Evolutionary conservation across 2,797 vertebrate genomes (phyloP), one percentile per base, ranked within the genome.

Genomic region (Botia almorhae): DNA sequence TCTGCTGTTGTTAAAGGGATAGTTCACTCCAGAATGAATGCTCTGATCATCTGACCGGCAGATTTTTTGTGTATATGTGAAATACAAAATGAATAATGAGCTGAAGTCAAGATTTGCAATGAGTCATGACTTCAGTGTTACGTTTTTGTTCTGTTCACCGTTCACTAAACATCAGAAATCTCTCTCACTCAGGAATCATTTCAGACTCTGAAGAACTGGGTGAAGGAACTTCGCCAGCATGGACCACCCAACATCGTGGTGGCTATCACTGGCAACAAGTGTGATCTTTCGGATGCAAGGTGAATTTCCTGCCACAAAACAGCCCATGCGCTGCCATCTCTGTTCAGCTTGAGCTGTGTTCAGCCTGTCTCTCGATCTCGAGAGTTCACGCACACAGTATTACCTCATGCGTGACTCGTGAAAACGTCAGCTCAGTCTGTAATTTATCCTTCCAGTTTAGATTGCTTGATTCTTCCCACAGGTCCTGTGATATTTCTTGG

Each of bases 221-320:
- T 99, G 77, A 98, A 97, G 89, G 98, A 99, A 85, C 96, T 99
- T 61, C 96, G 96, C 16, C 97, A 99, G 82, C 98, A 99, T 0
- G 97, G 98, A 16, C 98, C 98, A 53, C 97, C 97, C 21, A 98
- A 98, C 85, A 99, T 99, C 71, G 97, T 99, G 74, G 97, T 99
- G 23, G 97, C 98, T 84, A 97, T 99, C 67, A 96, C 97, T 78
- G 98, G 98, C 85, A 99, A 99, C 92, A 99, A 99, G 87, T 99
- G 97, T 89, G 97, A 99, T 89, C 95, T 99, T 58, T 94, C 93
- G 63, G 97, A 99, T 17, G 95, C 95, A 85, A 97, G 98, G 97
- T 98, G 90, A 88, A 74, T 76, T 56, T 65, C 3, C n/a, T 56
- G 33, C 69, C 56, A 67, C 64, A 14, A 74, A 72, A 65, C n/a